Percentiles rank a stretch among this genome's conserved stretches.
phyloP scores from a whole-genome alignment of 2,797 vertebrate genomes.

The Denticeps clupeoides region DNA sequence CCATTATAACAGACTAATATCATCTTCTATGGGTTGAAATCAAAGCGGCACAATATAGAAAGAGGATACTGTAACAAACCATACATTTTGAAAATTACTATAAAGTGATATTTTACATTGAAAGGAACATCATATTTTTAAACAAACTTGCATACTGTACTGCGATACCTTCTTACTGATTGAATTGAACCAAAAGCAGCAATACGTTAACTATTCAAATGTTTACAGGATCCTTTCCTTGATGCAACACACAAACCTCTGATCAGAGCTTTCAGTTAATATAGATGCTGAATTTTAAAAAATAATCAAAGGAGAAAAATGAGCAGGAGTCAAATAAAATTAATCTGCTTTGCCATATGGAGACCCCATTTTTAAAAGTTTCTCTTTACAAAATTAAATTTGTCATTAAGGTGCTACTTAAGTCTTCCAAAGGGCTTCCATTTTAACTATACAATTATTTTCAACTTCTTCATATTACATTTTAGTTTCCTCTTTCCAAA shows the following conservation, averaged over 20 bases:
- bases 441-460: constrained; percentile 78
- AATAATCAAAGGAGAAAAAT: constrained; percentile 34
- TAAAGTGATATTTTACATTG: constrained; percentile 87
- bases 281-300: constrained; percentile 41
- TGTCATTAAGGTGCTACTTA: constrained; percentile 80
- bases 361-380: constrained; percentile 50
- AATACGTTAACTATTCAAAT: constrained; percentile 43
- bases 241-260: constrained; percentile 45
- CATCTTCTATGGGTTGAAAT: constrained; percentile 62
- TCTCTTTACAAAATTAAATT: constrained; percentile 56
- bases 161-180: constrained; percentile 52
- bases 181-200: constrained; percentile 59
- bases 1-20: constrained; percentile 66
- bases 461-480: constrained; percentile 61
- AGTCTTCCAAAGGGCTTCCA: constrained; percentile 75
- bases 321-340: constrained; percentile 47
- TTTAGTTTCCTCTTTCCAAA: constrained; percentile 33
- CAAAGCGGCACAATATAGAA: constrained; percentile 68
- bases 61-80: constrained; percentile 89
- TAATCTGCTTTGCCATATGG: constrained; percentile 45
- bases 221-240: constrained; percentile 37
- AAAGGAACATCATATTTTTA: constrained; percentile 62
- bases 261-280: constrained; percentile 50
- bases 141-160: constrained; percentile 83
- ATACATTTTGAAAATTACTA: constrained; percentile 93